phyloP scores from a whole-genome alignment of 2,113 vertebrate genomes.

The Scatophagus argus region DNA sequence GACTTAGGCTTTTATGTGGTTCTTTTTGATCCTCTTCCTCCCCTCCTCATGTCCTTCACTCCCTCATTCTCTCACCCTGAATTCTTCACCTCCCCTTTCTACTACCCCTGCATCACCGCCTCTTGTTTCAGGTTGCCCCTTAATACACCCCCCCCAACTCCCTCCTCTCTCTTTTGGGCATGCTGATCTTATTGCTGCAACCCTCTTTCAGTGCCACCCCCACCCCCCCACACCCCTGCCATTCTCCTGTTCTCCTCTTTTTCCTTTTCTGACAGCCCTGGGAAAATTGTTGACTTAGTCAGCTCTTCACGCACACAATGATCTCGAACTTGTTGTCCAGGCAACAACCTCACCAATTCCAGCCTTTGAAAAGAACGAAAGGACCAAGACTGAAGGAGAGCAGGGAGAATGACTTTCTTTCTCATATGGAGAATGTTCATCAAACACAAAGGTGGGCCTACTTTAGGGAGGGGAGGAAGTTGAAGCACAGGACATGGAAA shows the following conservation, averaged over 20 bases:
- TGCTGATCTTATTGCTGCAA: constrained; percentile 69
- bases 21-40: constrained; percentile 44
- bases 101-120: constrained; percentile 39
- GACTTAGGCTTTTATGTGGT: constrained; percentile 41
- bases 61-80: constrained; percentile 25
- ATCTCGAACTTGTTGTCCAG: constrained; percentile 72
- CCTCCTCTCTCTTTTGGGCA: constrained; percentile 47
- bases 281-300: constrained; percentile 83
- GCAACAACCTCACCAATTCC: constrained; percentile 76
- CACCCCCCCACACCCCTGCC: constrained; percentile 1
- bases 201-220: constrained; percentile 59
- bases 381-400: constrained; percentile 60
- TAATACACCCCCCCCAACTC: constrained; percentile 48
- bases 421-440: constrained; percentile 63
- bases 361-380: constrained; percentile 68
- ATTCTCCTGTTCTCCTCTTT: constrained; percentile 44
- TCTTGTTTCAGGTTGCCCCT: constrained; percentile 48
- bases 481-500: constrained; percentile 36
- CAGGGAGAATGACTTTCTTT: constrained; percentile 76
- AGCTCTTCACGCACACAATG: constrained; percentile 74
- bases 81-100: constrained; percentile 61
- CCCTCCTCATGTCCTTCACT: constrained; percentile 33
- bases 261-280: constrained; percentile 78
- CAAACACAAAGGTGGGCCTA: constrained; percentile 56
- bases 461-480: constrained; percentile 6